Evolutionary conservation across 2,797 vertebrate genomes (phyloP), one percentile per base, ranked within the genome.

Genomic region (Pangasius macronema): DNA sequence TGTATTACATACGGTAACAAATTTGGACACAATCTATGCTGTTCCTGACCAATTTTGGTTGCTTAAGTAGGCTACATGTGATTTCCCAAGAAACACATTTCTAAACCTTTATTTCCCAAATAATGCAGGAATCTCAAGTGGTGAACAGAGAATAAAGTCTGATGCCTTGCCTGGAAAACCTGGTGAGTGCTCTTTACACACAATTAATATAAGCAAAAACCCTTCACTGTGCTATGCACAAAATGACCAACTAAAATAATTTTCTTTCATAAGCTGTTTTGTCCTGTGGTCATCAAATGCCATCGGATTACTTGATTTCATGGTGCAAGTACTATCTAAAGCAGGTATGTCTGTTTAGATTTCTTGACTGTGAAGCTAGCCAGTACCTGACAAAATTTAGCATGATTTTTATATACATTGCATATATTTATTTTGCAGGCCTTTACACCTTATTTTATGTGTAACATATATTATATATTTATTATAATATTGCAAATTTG

Each of bases 251-350:
- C 36, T 75, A 42, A 46, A 3, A 67, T 36, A 27, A 30, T 82
- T 68, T 76, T 73, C 7, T 77, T 61, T 61, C 9, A 61, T 59
- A 57, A 88, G 87, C 65, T 80, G 0, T 20, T 42, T 79, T 91
- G 55, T 82, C 73, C 4, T 91, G 91, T 89, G 30, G 61, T 70
- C 87, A 90, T 83, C 10, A 49, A 30, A 87, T 86, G 57, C 70
- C 89, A 36, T 2, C 36, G 46, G 84, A 88, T 67, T 91, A 91
- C 80, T n/a, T 88, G 57, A 57, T 86, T 73, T 84, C 91, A 27
- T 91, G 76, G 85, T 86, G 87, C 49, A 89, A 82, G 63, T 85
- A 36, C 85, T 49, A 22, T 39, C 68, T 90, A 67, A 85, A 84
- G 80, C 89, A 87, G 87, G 90, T 91, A 46, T n/a, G 85, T 76